Evolutionary conservation across 2,888 invertebrate genomes (phyloP).

Genomic region (Drosophila ezoana): DNA sequence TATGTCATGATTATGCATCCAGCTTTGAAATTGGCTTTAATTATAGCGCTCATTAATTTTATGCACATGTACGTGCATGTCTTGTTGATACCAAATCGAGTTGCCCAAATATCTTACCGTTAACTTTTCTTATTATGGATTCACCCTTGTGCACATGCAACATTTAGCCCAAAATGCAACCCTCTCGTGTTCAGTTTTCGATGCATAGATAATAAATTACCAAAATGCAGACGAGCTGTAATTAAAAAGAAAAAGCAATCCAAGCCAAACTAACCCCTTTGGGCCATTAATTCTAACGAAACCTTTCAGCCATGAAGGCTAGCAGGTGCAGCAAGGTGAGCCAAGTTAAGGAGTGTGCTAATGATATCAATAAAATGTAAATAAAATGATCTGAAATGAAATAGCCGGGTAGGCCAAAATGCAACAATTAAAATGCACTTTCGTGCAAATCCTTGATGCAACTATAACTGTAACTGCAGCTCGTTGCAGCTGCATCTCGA

Average conservation of each 20-base stretch:
- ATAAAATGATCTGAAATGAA: conserved; percentile 18
- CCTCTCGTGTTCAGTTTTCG: conserved; percentile 39
- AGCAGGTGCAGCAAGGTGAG: conserved; percentile 52
- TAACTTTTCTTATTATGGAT: conserved; percentile 38
- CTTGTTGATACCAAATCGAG: conserved; percentile 2
- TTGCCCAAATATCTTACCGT: conserved; percentile 33
- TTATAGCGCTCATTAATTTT: not conserved
- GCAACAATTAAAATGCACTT: conserved; percentile 72
- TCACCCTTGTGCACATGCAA: conserved; percentile 25
- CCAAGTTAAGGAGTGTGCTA: conserved; percentile 33
- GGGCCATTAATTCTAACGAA: conserved; percentile 58
- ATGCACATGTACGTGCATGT: not conserved
- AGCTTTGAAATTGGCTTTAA: not conserved
- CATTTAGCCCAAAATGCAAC: conserved; percentile 36
- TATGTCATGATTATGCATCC: too few species aligned
- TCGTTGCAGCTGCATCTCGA: conserved; percentile 49
- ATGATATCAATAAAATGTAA: conserved; percentile 49
- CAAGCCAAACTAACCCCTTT: conserved; percentile 46
- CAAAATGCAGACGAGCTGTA: conserved; percentile 45
- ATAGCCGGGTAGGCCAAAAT: conserved; percentile 10
- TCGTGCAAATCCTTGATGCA: conserved; percentile 59
- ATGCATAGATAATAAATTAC: conserved; percentile 72
- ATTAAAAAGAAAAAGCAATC: conserved; percentile 46
- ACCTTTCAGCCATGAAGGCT: conserved; percentile 54
- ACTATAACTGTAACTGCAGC: conserved; percentile 30